These are phyloP conservation scores for Petrocephalus microphthalmus DNA, from an alignment of 2,113 vertebrate genomes.

Conservation along the genomic window DNA sequence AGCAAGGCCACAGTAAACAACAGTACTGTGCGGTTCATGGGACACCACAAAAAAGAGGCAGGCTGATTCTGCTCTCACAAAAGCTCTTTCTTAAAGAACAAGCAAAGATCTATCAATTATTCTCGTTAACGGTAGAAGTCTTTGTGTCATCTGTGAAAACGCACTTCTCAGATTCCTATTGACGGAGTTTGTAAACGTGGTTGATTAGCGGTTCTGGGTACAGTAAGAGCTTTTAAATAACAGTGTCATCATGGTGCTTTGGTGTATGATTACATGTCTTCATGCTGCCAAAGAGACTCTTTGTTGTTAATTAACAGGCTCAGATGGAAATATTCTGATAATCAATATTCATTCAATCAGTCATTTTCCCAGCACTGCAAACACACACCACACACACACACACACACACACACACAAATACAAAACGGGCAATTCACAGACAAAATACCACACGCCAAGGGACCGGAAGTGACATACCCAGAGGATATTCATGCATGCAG, in stretches of 20 bases:
- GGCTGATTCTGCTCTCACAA: not conserved
- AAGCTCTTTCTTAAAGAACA: not conserved
- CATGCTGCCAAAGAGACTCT: not conserved
- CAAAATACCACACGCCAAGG: not conserved
- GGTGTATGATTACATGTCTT: not conserved
- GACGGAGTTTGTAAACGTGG: not conserved
- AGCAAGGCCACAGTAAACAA: not conserved
- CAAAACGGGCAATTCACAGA: not conserved
- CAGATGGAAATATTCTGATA: not conserved
- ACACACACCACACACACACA: not conserved
- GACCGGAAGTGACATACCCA: not conserved
- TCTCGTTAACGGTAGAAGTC: not conserved
- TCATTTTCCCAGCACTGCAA: not conserved
- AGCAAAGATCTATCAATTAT: not conserved
- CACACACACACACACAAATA: not conserved
- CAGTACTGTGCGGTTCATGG: not conserved
- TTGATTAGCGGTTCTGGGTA: not conserved
- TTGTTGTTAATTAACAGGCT: not conserved
- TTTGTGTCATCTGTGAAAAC: not conserved
- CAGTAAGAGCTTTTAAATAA: constrained; percentile 4
- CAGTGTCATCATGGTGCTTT: not conserved
- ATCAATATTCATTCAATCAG: constrained; percentile 12
- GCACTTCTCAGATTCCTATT: not conserved
- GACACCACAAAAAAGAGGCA: not conserved
- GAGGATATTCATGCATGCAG: not conserved